These are phyloP conservation scores for Bos javanicus DNA, from an alignment of 2,113 vertebrate species.

Conservation along the genomic window DNA sequence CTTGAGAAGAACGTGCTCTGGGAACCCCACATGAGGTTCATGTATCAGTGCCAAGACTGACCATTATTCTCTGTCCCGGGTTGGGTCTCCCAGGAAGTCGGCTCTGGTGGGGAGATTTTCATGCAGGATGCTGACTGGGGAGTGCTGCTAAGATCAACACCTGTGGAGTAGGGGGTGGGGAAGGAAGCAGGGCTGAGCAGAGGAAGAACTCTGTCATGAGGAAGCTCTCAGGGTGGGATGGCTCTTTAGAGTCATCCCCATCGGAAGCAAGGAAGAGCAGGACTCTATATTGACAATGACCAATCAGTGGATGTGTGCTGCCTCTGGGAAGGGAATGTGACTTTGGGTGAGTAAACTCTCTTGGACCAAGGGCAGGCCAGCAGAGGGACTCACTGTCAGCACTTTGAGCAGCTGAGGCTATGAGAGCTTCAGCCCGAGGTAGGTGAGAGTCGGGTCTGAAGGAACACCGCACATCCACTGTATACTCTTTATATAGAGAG, in stretches of 20 bases:
- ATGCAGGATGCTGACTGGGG: too few species aligned
- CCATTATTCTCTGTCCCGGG: fast-evolving
- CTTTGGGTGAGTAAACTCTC: neutral
- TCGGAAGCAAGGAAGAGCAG: neutral
- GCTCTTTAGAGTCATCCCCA: neutral
- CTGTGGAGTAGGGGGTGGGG: neutral
- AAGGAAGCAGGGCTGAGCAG: neutral
- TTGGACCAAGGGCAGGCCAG: neutral
- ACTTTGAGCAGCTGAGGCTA: neutral
- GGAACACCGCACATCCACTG: neutral
- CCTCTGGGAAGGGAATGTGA: neutral
- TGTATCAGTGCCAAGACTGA: neutral
- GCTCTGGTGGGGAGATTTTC: neutral
- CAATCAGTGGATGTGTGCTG: fast-evolving
- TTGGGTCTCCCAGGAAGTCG: neutral
- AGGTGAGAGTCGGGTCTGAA: neutral
- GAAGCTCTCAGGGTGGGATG: neutral
- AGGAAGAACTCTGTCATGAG: neutral
- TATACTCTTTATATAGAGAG: neutral
- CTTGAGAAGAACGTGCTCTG: fast-evolving
- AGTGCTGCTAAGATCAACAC: neutral
- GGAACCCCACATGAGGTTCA: neutral
- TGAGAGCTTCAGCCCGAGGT: neutral
- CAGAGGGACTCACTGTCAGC: neutral
- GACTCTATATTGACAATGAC: neutral